Evolutionary conservation across 2,888 invertebrate genomes (phyloP).

Genomic region (Heliconius ismenius): DNA sequence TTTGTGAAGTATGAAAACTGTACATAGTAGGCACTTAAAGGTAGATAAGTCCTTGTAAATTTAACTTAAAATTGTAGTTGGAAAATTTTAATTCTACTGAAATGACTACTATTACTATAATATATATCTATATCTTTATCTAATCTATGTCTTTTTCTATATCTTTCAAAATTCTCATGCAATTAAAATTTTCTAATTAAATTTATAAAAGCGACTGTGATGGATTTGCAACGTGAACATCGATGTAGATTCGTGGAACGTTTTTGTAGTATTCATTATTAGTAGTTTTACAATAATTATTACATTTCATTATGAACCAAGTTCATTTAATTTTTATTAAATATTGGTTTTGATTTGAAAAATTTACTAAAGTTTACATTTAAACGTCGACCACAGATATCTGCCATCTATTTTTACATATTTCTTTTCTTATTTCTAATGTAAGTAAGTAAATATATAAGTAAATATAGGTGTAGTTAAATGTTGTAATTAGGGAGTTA

Average conservation of each 20-base stretch:
- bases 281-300: background rate
- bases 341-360: background rate
- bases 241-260: background rate
- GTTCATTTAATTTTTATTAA: background rate
- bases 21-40: slow-evolving; percentile 2
- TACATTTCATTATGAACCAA: background rate
- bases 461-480: background rate
- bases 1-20: slow-evolving; percentile 3
- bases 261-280: background rate
- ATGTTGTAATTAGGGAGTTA: background rate
- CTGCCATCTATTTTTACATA: background rate
- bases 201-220: slow-evolving; percentile 14
- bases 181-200: slow-evolving; percentile 13
- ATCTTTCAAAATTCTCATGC: background rate
- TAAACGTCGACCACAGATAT: background rate
- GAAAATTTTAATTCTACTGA: background rate
- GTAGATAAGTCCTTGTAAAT: background rate
- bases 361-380: background rate
- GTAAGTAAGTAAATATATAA: slow-evolving; percentile 1
- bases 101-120: background rate
- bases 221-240: slow-evolving; percentile 4
- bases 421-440: background rate
- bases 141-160: too few species aligned
- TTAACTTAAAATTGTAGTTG: background rate
- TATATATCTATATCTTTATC: too few species aligned